Base-by-base conservation (phyloP, 2,113 vertebrate species). In the Physeter macrocephalus region DNA sequence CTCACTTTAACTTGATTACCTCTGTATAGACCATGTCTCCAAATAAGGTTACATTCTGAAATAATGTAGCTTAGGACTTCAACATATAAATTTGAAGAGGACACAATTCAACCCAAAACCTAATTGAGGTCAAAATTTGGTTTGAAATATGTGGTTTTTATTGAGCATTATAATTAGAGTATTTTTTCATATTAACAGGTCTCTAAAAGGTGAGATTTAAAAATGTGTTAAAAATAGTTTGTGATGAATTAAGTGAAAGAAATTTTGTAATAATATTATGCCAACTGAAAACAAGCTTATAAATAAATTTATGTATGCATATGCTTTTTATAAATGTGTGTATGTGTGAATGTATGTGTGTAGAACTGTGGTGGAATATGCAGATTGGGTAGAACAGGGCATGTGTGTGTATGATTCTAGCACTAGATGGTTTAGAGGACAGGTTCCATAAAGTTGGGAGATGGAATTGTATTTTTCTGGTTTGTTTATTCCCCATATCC, bases 391-490 rank as follows among this genome's bases (percentile, higher is more conserved):
- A 71, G 41, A 46, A 59, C 3, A 88, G 9, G 2, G 2, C 5
- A 34, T 23, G 8, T 1, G 0, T 43, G 1, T 43, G 5, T 29
- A 11, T 20, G 17, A 74, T n/a, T 59, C 8, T 41, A 25, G 21
- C 3, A 64, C 5, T 29, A 0, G 0, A 21, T 23, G 1, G 1
- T 7, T 69, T 59, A 61, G 6, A 54, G 7, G 2, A 43, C 1
- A 52, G 14, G 21, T 82, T 1, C 23, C 39, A 71, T 21, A n/a
- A 88, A 21, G 0, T 6, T 54, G 18, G 34, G 2, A 46, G 8
- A 25, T 49, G 6, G 4, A 54, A 49, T 34, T 90, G 1, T 49
- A n/a, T 3, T 66, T 62, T 62, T 74, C 36, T 81, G 21, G 1
- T 69, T 36, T 52, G 5, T 49, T 84, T 77, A 15, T 46, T 72